Percentiles rank a stretch among this genome's conserved stretches.
Conservation (phyloP, 2,797 vertebrate species). For the Pyrocephalus nanus region DNA sequence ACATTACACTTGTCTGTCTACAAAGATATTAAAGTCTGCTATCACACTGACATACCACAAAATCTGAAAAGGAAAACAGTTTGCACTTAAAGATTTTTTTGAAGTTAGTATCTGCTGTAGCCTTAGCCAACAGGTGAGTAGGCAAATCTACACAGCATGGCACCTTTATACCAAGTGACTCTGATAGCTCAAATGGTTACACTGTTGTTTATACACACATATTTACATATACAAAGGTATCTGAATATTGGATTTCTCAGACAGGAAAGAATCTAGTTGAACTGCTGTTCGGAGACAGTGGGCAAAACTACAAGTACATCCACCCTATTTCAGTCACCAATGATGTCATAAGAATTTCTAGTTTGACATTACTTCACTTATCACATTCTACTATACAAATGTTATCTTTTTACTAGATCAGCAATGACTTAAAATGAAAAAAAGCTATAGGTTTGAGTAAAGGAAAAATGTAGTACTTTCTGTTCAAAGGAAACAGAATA, state of each 20-base stretch:
- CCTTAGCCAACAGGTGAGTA: conserved; percentile 34
- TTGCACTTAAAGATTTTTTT: neutral
- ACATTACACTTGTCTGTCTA: neutral
- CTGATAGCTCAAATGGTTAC: neutral
- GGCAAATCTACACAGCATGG: neutral
- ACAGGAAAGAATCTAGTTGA: neutral
- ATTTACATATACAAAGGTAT: neutral
- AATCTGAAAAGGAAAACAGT: neutral
- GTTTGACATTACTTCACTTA: neutral
- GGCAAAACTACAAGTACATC: neutral
- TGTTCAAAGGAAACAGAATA: neutral
- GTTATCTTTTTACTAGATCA: neutral
- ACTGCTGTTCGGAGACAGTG: conserved; percentile 24
- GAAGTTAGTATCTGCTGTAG: conserved; percentile 22
- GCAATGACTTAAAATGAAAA: neutral
- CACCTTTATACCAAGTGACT: neutral
- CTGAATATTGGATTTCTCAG: conserved; percentile 10
- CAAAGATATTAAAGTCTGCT: conserved; percentile 30
- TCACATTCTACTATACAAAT: neutral
- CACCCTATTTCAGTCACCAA: neutral
- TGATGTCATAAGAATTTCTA: neutral
- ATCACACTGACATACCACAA: conserved; percentile 30
- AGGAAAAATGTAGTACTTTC: neutral
- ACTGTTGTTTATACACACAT: neutral
- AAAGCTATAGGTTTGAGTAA: neutral